Base-by-base conservation (phyloP, 1,140 invertebrate genomes). In the Vanessa tameamea region DNA sequence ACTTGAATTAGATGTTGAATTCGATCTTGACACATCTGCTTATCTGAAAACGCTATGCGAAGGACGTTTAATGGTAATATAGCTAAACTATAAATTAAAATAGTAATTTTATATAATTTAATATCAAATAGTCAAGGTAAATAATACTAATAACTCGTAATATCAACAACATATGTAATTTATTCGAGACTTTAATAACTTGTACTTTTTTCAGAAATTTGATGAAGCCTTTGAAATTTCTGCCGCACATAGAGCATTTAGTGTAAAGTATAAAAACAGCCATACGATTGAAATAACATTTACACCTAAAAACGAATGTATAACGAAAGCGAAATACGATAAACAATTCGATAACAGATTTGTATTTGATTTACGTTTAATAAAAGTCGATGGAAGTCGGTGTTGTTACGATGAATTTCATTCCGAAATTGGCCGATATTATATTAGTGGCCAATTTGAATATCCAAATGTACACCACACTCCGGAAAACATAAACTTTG, bases 361-460 rank as follows among this genome's bases (percentile, higher is more conserved):
- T 85, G 83, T 91, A 14, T 86, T 89, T 70, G 89, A 90, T 66
- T 77, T 92, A 31, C 79, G 86, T 20, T 74, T 92, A 63, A 91
- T 92, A 72, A 83, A 85, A 77, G 79, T 87, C n/a, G 82, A 88
- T 64, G 88, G 84, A 23, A 78, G 67, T 63, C 73, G 78, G 2
- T 92, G 89, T 73, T 92, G 90, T 72, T 81, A 86, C 65, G 76
- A 87, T 73, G 90, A 91, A 80, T 72, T 77, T 20, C 89, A 92
- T 67, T 82, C 87, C 47, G 90, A 91, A 88, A 80, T 91, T 63
- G 88, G 87, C 0, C 80, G 90, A 72, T 91, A 85, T 70, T 92
- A 91, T 55, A 87, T 92, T 48, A 85, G 84, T 75, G 91, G 89
- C 0, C 81, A 87, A 69, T 92, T 83, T 77, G 88, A 91, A 80